Base-by-base conservation (phyloP, 2,113 vertebrate species). In the Rhinopomastus cyanomelas region DNA sequence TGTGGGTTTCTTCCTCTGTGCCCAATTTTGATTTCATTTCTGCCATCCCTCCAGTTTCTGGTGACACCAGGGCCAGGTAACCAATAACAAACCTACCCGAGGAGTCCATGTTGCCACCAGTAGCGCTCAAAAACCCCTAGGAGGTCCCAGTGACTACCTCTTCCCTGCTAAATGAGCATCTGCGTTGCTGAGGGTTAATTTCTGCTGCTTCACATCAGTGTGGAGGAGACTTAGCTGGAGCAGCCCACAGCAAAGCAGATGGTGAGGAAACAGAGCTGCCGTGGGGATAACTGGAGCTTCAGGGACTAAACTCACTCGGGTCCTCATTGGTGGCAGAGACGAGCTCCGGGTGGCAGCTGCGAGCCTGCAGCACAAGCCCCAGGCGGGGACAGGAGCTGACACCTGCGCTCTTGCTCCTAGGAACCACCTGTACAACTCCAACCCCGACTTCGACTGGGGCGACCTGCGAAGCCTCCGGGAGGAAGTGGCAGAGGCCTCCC, bases 391-490 rank as follows among this genome's bases (percentile, higher is more conserved):
- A 4, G 53, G 30, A 32, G 16, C 9, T 8, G 6, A 23, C 5
- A 11, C 48, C 16, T 68, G 2, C 79, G 1, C 61, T 76, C 92
- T 71, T 64, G 8, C 49, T 34, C 60, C 46, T 92, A 99, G 99
- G 19, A 93, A 98, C 81, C 98, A 98, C 92, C 96, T 99, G 73
- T 99, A 98, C 95, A 99, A 99, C 91, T 99, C 98, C 0, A 97
- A 97, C 17, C 59, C 67, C 7, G 96, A 95, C 2, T 99, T 98
- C 73, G 99, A 99, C 97, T 99, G 98, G 98, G 98, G 98, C 11
- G 72, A 88, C 14, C 97, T 99, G 92, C 97, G 98, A 64, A 90
- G 62, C 34, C 97, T 99, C 20, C 62, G 93, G 48, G 98, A 98
- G 60, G 96, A 98, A 79, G 44, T 97, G 42, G 87, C 62, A 46